Evolutionary conservation across 2,113 vertebrate genomes (phyloP).

Genomic region (Pteronura brasiliensis): DNA sequence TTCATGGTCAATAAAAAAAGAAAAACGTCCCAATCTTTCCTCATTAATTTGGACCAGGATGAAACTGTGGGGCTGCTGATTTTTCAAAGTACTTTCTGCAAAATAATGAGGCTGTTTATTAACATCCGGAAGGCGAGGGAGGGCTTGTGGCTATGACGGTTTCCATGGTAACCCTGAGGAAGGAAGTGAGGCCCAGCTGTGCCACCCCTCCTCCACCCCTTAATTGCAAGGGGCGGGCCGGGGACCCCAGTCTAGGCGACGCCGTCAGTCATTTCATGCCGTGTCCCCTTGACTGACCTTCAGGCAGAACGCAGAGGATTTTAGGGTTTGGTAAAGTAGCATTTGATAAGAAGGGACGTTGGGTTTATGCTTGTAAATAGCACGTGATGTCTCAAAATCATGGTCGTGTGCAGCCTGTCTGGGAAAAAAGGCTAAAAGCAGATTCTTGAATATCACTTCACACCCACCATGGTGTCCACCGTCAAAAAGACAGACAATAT

Average conservation of each 20-base stretch:
- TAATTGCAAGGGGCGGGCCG: accelerated
- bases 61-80: conserved; percentile 66
- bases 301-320: accelerated
- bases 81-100: conserved; percentile 78
- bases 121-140: conserved; percentile 70
- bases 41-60: conserved; percentile 78
- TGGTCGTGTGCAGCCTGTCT: neutral
- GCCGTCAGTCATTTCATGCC: accelerated
- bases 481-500: neutral
- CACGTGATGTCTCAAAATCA: accelerated
- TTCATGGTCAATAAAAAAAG: conserved; percentile 64
- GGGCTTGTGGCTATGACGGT: conserved; percentile 67
- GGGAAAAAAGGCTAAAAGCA: neutral
- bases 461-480: accelerated
- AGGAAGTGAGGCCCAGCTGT: neutral
- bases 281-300: accelerated
- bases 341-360: neutral
- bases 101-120: conserved; percentile 86
- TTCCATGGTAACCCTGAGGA: conserved; percentile 79
- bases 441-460: neutral
- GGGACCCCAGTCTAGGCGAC: neutral
- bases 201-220: neutral
- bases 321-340: neutral
- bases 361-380: too few species aligned
- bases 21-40: conserved; percentile 67